Conservation (phyloP, 2,113 vertebrate species). For the Alligator mississippiensis region DNA sequence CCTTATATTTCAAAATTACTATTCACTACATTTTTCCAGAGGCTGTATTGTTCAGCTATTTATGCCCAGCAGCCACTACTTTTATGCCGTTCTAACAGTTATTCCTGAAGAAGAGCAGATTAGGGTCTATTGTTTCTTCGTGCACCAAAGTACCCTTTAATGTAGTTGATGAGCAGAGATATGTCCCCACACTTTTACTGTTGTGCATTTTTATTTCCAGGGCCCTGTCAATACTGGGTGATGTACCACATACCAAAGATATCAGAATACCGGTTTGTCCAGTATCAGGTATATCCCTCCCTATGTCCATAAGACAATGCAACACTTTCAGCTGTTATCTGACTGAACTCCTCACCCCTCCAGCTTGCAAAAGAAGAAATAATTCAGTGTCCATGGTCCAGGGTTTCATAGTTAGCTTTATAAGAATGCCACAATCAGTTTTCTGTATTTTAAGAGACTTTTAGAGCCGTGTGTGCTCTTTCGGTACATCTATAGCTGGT, state of each 20-base stretch:
- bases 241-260: not conserved
- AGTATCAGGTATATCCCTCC: not conserved
- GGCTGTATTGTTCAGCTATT: not conserved
- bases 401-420: not conserved
- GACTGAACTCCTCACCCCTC: not conserved
- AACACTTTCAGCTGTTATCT: slow-evolving; percentile 16
- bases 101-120: not conserved
- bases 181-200: not conserved
- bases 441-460: not conserved
- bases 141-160: not conserved
- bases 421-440: not conserved
- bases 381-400: not conserved
- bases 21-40: not conserved
- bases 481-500: not conserved
- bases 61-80: not conserved
- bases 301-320: not conserved
- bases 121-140: not conserved
- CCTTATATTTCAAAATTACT: not conserved
- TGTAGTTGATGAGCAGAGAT: not conserved
- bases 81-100: not conserved
- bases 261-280: slow-evolving; percentile 3
- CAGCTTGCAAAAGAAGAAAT: not conserved
- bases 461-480: not conserved
- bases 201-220: not conserved
- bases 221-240: slow-evolving; percentile 36